Evolutionary conservation across 2,113 vertebrate species (phyloP).

Genomic region (Menura novaehollandiae): DNA sequence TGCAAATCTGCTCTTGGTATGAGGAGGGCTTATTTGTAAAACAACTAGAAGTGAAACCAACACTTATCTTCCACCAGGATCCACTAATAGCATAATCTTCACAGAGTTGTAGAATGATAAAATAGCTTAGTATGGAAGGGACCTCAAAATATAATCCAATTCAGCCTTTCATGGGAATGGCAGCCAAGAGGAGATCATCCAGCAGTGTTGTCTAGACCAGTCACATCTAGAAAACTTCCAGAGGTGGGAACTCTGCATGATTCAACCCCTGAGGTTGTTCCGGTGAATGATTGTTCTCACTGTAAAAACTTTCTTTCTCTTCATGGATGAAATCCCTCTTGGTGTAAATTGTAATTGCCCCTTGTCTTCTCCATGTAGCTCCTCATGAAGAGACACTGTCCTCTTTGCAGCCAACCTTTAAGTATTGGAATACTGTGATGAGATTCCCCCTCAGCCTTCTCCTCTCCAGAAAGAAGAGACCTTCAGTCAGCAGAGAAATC

Average conservation of each 20-base stretch:
- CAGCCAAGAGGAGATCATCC: neutral
- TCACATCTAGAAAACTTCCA: neutral
- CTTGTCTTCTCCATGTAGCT: neutral
- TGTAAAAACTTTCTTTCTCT: neutral
- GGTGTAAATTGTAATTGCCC: neutral
- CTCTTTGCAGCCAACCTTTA: neutral
- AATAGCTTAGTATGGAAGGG: neutral
- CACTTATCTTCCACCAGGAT: neutral
- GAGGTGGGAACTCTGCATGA: neutral
- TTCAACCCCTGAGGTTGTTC: accelerated
- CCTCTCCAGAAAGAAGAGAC: neutral
- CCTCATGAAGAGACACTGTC: neutral
- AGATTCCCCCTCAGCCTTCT: neutral
- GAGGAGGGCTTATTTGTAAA: neutral
- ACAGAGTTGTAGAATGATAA: neutral
- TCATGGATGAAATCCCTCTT: neutral
- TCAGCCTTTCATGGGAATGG: neutral
- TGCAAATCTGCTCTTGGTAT: neutral
- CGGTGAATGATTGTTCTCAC: neutral
- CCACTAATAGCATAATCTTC: neutral
- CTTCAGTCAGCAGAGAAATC: neutral
- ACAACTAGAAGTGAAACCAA: neutral
- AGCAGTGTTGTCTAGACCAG: neutral
- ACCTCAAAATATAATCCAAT: neutral
- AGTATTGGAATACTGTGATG: neutral